Conservation (phyloP, 2,113 vertebrate species). For the Passerina amoena region DNA sequence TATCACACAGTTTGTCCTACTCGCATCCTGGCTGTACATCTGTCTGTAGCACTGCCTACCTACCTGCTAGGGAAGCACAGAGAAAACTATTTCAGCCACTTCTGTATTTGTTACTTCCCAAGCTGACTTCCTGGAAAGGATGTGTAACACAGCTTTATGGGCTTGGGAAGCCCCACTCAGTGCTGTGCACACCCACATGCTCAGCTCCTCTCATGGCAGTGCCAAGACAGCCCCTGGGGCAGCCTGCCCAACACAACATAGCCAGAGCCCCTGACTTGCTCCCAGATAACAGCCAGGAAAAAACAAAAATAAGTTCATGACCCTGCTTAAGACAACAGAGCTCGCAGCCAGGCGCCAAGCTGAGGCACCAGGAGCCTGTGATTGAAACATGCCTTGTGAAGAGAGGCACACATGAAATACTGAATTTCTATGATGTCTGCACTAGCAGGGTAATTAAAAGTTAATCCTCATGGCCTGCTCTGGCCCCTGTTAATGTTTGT, state of each 20-base stretch:
- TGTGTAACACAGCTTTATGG: background rate
- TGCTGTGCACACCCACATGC: background rate
- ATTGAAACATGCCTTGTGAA: slow-evolving; percentile 53
- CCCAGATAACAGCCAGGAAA: slow-evolving; percentile 13
- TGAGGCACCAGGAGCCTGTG: slow-evolving; percentile 34
- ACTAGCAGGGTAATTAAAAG: slow-evolving; percentile 78
- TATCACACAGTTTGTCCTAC: background rate
- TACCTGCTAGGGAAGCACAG: background rate
- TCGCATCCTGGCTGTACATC: background rate
- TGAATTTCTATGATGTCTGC: slow-evolving; percentile 61
- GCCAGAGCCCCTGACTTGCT: background rate
- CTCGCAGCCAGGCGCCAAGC: background rate
- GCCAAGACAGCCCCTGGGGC: background rate
- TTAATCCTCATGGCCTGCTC: slow-evolving; percentile 52
- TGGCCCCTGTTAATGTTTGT: slow-evolving; percentile 67
- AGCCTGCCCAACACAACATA: background rate
- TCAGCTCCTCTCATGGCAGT: background rate
- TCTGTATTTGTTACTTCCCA: background rate
- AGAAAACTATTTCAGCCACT: background rate
- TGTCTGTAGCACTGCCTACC: background rate
- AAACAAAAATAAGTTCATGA: slow-evolving; percentile 62
- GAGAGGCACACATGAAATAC: slow-evolving; percentile 64
- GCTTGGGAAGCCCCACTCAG: background rate
- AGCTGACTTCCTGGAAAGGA: background rate
- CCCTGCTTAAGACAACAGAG: slow-evolving; percentile 37